A percentile compares a stretch with the other conserved stretches of the same genome.
Conservation (phyloP, 2,888 invertebrate genomes). For the Philopedon plagiatum region DNA sequence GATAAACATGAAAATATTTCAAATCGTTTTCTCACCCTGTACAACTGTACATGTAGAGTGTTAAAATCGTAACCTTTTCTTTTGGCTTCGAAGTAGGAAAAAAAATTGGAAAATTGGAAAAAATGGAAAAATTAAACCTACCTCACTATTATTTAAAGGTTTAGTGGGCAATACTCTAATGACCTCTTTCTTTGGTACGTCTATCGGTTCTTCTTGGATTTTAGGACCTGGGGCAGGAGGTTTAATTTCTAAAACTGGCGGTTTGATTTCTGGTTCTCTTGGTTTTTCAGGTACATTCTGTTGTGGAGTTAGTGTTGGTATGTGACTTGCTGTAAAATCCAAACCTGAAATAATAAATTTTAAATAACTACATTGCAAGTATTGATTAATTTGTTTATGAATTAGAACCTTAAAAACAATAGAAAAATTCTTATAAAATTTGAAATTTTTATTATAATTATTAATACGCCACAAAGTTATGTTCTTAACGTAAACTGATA, state of each 20-base stretch:
- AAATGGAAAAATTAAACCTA: not conserved
- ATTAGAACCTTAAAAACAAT: too few relatives aligned
- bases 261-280: constrained; percentile 37
- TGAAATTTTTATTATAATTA: too few relatives aligned
- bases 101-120: not conserved
- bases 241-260: constrained; percentile 28
- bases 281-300: constrained; percentile 41
- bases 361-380: too few relatives aligned
- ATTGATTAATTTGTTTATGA: too few relatives aligned
- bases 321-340: constrained; percentile 40
- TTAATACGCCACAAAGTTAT: too few relatives aligned
- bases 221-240: constrained; percentile 1
- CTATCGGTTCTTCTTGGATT: constrained; percentile 49
- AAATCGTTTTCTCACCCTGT: too few relatives aligned
- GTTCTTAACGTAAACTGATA: too few relatives aligned
- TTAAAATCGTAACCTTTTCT: not conserved
- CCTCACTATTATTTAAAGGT: constrained; percentile 74
- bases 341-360: constrained; percentile 29
- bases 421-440: too few relatives aligned
- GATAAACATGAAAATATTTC: too few relatives aligned
- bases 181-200: constrained; percentile 54
- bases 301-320: constrained; percentile 72
- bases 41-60: too few relatives aligned
- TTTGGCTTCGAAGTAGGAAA: too few relatives aligned
- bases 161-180: constrained; percentile 58